Conservation (phyloP, 2,797 vertebrate species). For the Melanogrammus aeglefinus region DNA sequence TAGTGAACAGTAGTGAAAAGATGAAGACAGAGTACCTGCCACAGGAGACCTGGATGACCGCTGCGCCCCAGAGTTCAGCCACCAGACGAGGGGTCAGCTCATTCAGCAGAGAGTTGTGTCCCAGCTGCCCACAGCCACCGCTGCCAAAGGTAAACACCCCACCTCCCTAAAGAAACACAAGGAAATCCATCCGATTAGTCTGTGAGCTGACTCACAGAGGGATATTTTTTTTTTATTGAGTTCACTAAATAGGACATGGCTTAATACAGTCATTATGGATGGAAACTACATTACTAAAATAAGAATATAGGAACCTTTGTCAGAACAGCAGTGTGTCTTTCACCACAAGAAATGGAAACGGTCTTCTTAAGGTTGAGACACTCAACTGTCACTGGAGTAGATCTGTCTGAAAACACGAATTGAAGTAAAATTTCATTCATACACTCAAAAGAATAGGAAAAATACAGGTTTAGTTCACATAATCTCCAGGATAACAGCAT, state of each 20-base stretch:
- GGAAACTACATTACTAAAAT: background rate
- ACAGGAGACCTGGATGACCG: slow-evolving; percentile 72
- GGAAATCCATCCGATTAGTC: background rate
- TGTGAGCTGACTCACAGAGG: background rate
- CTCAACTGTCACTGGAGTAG: slow-evolving; percentile 54
- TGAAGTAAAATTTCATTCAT: background rate
- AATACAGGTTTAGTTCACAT: background rate
- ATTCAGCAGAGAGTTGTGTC: slow-evolving; percentile 74
- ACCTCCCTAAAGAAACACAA: slow-evolving; percentile 65
- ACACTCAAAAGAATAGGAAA: background rate
- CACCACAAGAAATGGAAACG: slow-evolving; percentile 73
- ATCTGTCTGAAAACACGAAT: slow-evolving; percentile 53
- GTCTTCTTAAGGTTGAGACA: slow-evolving; percentile 62
- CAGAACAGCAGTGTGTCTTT: slow-evolving; percentile 72
- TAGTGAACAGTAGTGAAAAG: background rate
- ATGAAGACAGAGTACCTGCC: slow-evolving; percentile 66
- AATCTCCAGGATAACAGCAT: too few relatives aligned
- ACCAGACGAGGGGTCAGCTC: slow-evolving; percentile 72
- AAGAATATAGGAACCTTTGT: slow-evolving; percentile 67
- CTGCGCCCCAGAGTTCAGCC: slow-evolving; percentile 65
- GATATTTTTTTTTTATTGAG: background rate
- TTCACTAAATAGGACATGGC: background rate
- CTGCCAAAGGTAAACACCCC: slow-evolving; percentile 78
- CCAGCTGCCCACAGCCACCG: slow-evolving; percentile 76
- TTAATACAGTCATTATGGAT: background rate